A percentile compares a stretch with the other conserved stretches of the same genome.
Evolutionary conservation across 2,888 invertebrate species (phyloP).

Genomic region (Drosophila mulleri): DNA sequence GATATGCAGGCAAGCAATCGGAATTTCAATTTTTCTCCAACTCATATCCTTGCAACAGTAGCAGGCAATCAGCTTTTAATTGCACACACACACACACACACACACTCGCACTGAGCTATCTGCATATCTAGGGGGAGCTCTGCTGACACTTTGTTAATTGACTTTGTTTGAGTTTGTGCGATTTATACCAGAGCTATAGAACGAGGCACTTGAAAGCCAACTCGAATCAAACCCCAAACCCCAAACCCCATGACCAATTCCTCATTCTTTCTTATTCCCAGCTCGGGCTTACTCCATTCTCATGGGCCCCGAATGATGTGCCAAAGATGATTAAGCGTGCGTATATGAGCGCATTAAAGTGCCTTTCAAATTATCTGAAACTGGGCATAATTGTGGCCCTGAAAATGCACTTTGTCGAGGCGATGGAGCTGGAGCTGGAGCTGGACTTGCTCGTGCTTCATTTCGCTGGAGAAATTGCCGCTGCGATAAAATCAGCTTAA

Average conservation of each 20-base stretch:
- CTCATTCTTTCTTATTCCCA: background rate
- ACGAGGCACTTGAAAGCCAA: slow-evolving; percentile 25
- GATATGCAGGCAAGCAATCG: slow-evolving; percentile 47
- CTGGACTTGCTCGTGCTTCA: slow-evolving; percentile 12
- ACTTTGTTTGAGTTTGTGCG: slow-evolving; percentile 59
- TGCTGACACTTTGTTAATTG: slow-evolving; percentile 66
- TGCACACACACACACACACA: slow-evolving; percentile 51
- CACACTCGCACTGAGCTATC: slow-evolving; percentile 9
- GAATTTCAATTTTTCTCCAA: slow-evolving; percentile 70
- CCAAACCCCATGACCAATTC: background rate
- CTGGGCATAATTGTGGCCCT: slow-evolving; percentile 55
- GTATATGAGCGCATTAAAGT: slow-evolving; percentile 30
- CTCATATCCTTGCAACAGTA: slow-evolving; percentile 45
- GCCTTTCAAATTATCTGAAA: slow-evolving; percentile 64
- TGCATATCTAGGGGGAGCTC: slow-evolving; percentile 41
- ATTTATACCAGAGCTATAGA: slow-evolving; percentile 33
- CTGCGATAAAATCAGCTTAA: slow-evolving; percentile 73
- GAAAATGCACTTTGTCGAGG: slow-evolving; percentile 55
- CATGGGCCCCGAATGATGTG: slow-evolving; percentile 57
- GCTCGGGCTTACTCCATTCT: slow-evolving; percentile 12
- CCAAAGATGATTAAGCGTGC: slow-evolving; percentile 60
- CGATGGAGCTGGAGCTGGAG: slow-evolving; percentile 17
- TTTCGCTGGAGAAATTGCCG: slow-evolving; percentile 61
- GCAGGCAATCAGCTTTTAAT: slow-evolving; percentile 84
- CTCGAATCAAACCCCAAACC: background rate